Conservation (phyloP, 2,797 vertebrate genomes). For the Squalus acanthias region DNA sequence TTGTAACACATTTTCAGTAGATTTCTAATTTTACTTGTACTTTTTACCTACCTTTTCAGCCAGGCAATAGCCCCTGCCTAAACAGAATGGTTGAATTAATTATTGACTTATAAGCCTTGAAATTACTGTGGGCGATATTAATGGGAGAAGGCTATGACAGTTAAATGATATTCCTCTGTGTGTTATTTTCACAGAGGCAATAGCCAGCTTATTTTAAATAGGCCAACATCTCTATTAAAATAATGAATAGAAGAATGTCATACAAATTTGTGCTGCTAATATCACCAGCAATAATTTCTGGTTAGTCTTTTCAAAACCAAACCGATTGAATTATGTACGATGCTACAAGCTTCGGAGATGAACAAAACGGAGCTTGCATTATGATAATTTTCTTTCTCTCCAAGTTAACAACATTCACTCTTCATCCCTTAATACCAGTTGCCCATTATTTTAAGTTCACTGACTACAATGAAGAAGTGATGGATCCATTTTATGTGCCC, state of each 20-base stretch:
- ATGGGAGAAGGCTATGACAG: neutral
- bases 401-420: neutral
- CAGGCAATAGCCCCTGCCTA: neutral
- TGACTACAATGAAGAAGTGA: constrained; percentile 20
- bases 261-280: neutral
- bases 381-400: neutral
- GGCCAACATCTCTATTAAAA: neutral
- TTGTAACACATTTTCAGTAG: neutral
- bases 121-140: neutral
- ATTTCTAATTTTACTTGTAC: neutral
- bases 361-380: neutral
- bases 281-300: neutral
- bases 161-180: neutral
- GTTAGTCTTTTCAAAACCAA: neutral
- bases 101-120: neutral
- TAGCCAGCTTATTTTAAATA: neutral
- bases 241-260: neutral
- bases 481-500: neutral
- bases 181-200: neutral
- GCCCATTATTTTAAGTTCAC: constrained; percentile 20
- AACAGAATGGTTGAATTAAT: neutral
- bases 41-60: neutral
- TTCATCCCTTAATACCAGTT: neutral
- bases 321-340: neutral
- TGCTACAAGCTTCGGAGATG: neutral